Conservation (phyloP, 2,888 invertebrate species). For the Choreutis nemorana region DNA sequence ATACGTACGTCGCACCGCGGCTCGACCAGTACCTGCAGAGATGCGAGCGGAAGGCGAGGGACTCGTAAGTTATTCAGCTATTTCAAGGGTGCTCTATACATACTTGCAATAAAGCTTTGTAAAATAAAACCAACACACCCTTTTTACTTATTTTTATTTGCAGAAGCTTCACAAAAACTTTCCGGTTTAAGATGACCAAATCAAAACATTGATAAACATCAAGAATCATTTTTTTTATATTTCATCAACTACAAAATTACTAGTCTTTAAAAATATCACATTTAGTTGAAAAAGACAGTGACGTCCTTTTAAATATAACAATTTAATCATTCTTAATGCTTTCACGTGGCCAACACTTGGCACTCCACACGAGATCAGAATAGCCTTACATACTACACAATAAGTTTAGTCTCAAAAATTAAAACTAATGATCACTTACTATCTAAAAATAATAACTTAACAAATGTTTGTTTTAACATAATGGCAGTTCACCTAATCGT, state of each 20-base stretch:
- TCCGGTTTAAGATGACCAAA: slow-evolving; percentile 59
- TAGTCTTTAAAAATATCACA: slow-evolving; percentile 63
- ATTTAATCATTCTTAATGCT: slow-evolving; percentile 64
- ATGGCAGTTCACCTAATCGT: slow-evolving; percentile 52
- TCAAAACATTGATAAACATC: slow-evolving; percentile 37
- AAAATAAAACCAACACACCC: too few relatives aligned
- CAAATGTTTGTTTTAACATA: slow-evolving; percentile 46
- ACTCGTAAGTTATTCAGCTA: slow-evolving; percentile 45
- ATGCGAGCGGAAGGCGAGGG: slow-evolving; percentile 31
- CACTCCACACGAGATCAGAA: slow-evolving; percentile 60
- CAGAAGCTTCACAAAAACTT: slow-evolving; percentile 62
- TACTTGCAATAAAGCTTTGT: too few relatives aligned
- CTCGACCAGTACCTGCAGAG: slow-evolving; percentile 37
- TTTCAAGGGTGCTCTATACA: too few relatives aligned
- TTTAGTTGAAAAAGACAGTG: slow-evolving; percentile 62
- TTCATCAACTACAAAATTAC: slow-evolving; percentile 50
- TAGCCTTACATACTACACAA: slow-evolving; percentile 40
- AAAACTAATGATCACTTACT: slow-evolving; percentile 49
- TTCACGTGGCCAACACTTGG: slow-evolving; percentile 53
- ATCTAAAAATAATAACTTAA: slow-evolving; percentile 49
- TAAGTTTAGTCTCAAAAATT: slow-evolving; percentile 48
- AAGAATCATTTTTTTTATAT: slow-evolving; percentile 56
- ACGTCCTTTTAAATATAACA: slow-evolving; percentile 61
- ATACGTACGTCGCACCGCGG: slow-evolving; percentile 39
- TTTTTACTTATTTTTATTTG: too few relatives aligned